phyloP scores from a whole-genome alignment of 2,888 invertebrate species.

The Anthophora plumipes region DNA sequence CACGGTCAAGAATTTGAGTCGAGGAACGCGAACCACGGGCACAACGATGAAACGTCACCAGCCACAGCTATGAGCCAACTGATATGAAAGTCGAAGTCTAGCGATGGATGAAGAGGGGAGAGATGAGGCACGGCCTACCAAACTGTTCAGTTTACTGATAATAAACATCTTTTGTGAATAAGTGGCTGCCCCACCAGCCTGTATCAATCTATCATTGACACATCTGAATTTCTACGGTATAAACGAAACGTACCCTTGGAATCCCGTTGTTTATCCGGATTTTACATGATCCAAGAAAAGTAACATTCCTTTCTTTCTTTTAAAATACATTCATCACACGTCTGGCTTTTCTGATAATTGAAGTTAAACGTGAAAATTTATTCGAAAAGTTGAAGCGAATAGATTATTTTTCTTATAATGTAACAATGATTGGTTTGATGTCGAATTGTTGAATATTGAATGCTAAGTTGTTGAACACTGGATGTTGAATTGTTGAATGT shows the following conservation, averaged over 20 bases:
- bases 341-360: too few relatives aligned
- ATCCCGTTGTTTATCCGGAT: conserved; percentile 12
- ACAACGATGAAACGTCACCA: conserved; percentile 46
- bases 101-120: conserved; percentile 31
- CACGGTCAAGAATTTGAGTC: conserved; percentile 16
- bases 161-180: conserved; percentile 71
- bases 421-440: too few relatives aligned
- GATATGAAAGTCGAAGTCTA: conserved; percentile 64
- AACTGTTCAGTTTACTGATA: conserved; percentile 72
- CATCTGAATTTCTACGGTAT: conserved; percentile 36
- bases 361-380: too few relatives aligned
- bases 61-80: conserved; percentile 54
- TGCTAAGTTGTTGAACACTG: too few relatives aligned
- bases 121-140: conserved; percentile 39
- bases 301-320: not conserved
- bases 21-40: conserved; percentile 19
- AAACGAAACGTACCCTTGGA: conserved; percentile 22
- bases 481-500: too few relatives aligned
- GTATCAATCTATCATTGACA: conserved; percentile 30
- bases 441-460: too few relatives aligned
- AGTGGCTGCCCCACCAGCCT: conserved; percentile 22
- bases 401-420: too few relatives aligned
- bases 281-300: not conserved
- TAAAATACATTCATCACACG: too few relatives aligned
- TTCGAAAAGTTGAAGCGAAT: too few relatives aligned